A percentile compares a stretch with the other conserved stretches of the same genome.
Evolutionary conservation across 2,888 invertebrate species (phyloP).

Genomic region (Aplocera efformata): DNA sequence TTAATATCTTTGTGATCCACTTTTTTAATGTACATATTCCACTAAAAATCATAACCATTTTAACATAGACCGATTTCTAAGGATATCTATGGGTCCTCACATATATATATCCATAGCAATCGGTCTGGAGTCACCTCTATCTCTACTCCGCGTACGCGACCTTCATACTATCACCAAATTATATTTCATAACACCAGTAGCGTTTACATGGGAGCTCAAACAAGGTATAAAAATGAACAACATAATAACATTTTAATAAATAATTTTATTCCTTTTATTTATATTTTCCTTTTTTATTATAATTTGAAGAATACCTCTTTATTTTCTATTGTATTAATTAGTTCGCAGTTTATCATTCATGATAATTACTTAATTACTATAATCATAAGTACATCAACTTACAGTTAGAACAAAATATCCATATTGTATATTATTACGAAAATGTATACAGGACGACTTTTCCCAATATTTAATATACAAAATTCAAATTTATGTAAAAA

Average conservation of each 20-base stretch:
- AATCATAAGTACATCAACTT: slow-evolving; percentile 42
- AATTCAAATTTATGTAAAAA: slow-evolving; percentile 24
- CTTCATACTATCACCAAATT: too few relatives aligned
- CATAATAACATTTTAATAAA: slow-evolving; percentile 52
- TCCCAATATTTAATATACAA: slow-evolving; percentile 21
- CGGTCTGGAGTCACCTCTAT: too few relatives aligned
- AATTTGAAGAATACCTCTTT: slow-evolving; percentile 54
- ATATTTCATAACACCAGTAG: too few relatives aligned
- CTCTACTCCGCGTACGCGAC: too few relatives aligned
- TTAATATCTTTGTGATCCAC: too few relatives aligned
- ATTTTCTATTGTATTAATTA: slow-evolving; percentile 40
- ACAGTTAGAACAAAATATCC: slow-evolving; percentile 39
- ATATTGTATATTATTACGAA: slow-evolving; percentile 51
- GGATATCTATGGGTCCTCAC: too few relatives aligned
- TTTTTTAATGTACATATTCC: too few relatives aligned
- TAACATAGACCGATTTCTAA: too few relatives aligned
- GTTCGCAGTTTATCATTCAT: slow-evolving; percentile 30
- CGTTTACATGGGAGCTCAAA: slow-evolving; percentile 14
- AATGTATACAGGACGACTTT: slow-evolving; percentile 58
- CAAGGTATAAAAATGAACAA: slow-evolving; percentile 20
- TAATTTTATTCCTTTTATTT: slow-evolving; percentile 49
- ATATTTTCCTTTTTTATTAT: slow-evolving; percentile 42
- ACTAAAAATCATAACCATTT: too few relatives aligned
- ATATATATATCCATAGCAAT: too few relatives aligned
- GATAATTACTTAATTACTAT: slow-evolving; percentile 31